Base-by-base conservation (phyloP, 2,888 invertebrate species). In the Catotricha subobsoleta region DNA sequence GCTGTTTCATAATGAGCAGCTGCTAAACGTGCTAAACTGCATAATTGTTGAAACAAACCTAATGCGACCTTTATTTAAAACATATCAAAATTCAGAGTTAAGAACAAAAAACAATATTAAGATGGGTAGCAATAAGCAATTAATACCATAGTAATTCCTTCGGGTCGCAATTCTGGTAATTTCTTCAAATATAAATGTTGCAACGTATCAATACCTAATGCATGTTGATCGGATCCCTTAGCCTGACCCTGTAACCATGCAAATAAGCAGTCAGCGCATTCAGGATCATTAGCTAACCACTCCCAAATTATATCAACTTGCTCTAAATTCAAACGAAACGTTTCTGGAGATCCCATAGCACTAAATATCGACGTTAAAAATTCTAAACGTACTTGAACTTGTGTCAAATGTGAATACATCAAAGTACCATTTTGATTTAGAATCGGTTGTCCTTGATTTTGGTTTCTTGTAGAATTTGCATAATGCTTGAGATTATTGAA, bases 361-460 rank as follows among this genome's bases (percentile, higher is more conserved):
- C 90, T 88, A 64, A 88, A 94, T 40, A 94, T 80, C 40, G 90
- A 87, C 3, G 91, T 84, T 41, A 94, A 69, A 66, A 94, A 94
- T 60, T 88, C 84, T 51, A 94, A 64, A 18, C 92, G 71, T 40
- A 90, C 90, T 54, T 91, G 90, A 41, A 94, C 78, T 60, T 92
- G 87, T 36, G 83, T 84, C 59, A 83, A 79, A 62, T 87, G 87
- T 3, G 74, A 70, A 54, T 74, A 77, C 44, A 74, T 62, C 41
- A 62, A 60, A 27, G 61, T 50, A 37, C 59, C 62, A 47, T 53
- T 54, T 50, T 56, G 53, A 44, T 53, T 54, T 9, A 51, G 46
- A 27, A 51, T 49, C 29, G 50, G 43, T n/a, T 45, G 39, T 38
- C 52, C 53, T 15, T 49, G 50, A 36, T 44, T 52, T 47, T 44